Base-by-base conservation (phyloP, 1,140 invertebrate genomes). In the Penaeus chinensis region DNA sequence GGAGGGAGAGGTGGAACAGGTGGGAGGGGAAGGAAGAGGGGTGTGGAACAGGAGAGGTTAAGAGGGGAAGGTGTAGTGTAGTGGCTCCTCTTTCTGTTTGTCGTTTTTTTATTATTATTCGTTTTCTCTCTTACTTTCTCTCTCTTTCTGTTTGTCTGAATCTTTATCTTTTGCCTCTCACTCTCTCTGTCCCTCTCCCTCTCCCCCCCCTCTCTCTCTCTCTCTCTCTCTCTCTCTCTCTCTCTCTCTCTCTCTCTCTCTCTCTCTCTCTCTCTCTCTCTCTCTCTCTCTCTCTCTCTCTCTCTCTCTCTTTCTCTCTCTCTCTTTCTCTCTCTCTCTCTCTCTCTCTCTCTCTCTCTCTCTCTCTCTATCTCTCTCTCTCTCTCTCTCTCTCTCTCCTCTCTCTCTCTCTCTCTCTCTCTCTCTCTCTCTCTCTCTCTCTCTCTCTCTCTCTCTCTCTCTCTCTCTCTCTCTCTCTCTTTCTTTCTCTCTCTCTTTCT, bases 211-310 rank as follows among this genome's bases (percentile, higher is more conserved):
- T 42, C 47, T 24, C 47, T 47, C 20, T 22, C 37, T 42, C 42
- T 80, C 47, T 80, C 47, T n/a, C 78, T 61, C 78, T 80, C 78
- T 20, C 78, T 54, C 47, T 80, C 42, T 47, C 47, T 47, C 47
- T 47, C 5, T 2, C 37, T 24, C 19, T 32, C 3, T 60, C 78
- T 20, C 47, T n/a, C 78, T n/a, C 1, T 20, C 78, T 80, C 47
- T 60, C 78, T 80, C 78, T n/a, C 47, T 61, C 42, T 61, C 47
- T 61, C 20, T 61, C 47, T 13, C 24, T 37, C 11, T 22, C n/a
- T 27, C 42, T 37, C 4, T 32, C 27, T n/a, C 71, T 19, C 27
- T 61, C 47, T 80, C 20, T 2, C 27, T n/a, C 71, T 16, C 27
- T 20, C 22, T 22, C 60, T 60, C 60, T 22, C 78, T 42, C 47